A percentile compares a stretch with the other conserved stretches of the same genome.
phyloP scores from a whole-genome alignment of 2,113 vertebrate genomes.

The Falco punctatus region DNA sequence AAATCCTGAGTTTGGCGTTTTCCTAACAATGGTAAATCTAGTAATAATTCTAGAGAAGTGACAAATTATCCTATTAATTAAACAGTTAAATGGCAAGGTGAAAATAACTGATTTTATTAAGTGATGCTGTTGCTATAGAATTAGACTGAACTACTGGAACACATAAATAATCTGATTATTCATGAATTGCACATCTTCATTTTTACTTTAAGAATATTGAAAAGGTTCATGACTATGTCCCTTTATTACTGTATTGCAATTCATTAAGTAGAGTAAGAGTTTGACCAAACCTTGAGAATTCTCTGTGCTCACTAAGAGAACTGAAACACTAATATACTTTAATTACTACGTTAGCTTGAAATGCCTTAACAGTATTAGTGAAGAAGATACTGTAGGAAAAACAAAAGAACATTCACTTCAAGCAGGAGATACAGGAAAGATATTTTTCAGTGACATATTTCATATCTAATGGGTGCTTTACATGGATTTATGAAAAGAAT shows the following conservation, averaged over 20 bases:
- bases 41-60: not conserved
- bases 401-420: not conserved
- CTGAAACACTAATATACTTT: not conserved
- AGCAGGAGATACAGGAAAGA: not conserved
- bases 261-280: not conserved
- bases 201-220: not conserved
- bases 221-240: not conserved
- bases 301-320: not conserved
- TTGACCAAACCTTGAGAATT: not conserved
- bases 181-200: not conserved
- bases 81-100: not conserved
- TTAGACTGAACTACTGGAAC: not conserved
- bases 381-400: not conserved
- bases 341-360: not conserved
- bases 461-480: not conserved
- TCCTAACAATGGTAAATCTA: conserved; percentile 89
- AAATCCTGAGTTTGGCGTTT: conserved; percentile 92
- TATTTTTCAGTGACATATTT: not conserved
- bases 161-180: not conserved
- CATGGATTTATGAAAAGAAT: not conserved
- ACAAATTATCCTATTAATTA: not conserved
- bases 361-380: not conserved
- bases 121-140: not conserved
- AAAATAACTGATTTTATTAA: conserved; percentile 17
- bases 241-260: not conserved